Evolutionary conservation across 1,140 invertebrate species (phyloP).

Genomic region (Drosophila melanogaster): Release_6_plus_ISO1_MT NT_033777.3:5963501-5964000

Average conservation of each 20-base stretch:
- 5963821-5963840: constrained; percentile 35
- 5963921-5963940: constrained; percentile 30
- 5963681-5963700: too few relatives aligned
- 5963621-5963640: too few relatives aligned
- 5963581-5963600: too few relatives aligned
- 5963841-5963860: constrained; percentile 48
- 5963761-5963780: background rate
- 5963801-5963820: background rate
- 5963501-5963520: constrained; percentile 32
- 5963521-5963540: background rate
- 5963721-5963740: too few relatives aligned
- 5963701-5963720: too few relatives aligned
- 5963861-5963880: constrained; percentile 77
- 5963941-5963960: constrained; percentile 53
- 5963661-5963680: too few relatives aligned
- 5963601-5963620: too few relatives aligned
- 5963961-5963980: constrained; percentile 22
- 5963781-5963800: background rate
- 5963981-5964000: constrained; percentile 48
- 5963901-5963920: background rate
- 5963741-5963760: background rate
- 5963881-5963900: constrained; percentile 19
- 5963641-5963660: too few relatives aligned
- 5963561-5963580: too few relatives aligned
- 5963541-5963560: background rate